Percentiles rank a stretch among this genome's conserved stretches.
Conservation (phyloP, 2,797 vertebrate species). For the Artibeus jamaicensis region DNA sequence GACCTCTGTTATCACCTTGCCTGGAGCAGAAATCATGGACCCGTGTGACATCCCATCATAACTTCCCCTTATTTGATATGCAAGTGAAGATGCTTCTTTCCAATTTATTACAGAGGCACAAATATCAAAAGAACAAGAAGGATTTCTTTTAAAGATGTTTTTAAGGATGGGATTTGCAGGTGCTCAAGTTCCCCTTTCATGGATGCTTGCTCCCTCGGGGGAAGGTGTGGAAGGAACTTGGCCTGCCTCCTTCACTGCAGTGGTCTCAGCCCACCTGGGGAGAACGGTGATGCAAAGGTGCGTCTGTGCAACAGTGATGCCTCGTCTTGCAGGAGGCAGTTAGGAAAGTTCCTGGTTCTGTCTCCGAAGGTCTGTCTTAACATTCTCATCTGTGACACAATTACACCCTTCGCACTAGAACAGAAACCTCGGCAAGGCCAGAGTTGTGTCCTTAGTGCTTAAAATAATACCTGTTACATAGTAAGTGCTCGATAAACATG, state of each 20-base stretch:
- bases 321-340: not conserved
- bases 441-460: not conserved
- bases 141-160: conserved; percentile 31
- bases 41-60: not conserved
- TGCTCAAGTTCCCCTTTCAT: conserved; percentile 14
- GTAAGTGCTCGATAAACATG: not conserved
- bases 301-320: not conserved
- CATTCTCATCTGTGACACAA: not conserved
- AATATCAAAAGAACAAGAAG: conserved; percentile 38
- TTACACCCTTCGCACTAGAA: not conserved
- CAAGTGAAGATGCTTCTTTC: not conserved
- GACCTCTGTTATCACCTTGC: not conserved
- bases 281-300: not conserved
- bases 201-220: not conserved
- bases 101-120: conserved; percentile 24
- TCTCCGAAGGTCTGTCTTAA: not conserved
- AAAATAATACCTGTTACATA: not conserved
- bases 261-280: conserved; percentile 18
- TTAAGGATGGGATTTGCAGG: conserved; percentile 28
- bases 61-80: not conserved
- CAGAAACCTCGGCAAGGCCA: not conserved
- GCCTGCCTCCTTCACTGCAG: not conserved
- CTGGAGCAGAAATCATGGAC: not conserved
- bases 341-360: not conserved
- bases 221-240: conserved; percentile 25